Base-by-base conservation (phyloP, 2,797 vertebrate genomes). In the Enteromius afrohamiltoni region DNA sequence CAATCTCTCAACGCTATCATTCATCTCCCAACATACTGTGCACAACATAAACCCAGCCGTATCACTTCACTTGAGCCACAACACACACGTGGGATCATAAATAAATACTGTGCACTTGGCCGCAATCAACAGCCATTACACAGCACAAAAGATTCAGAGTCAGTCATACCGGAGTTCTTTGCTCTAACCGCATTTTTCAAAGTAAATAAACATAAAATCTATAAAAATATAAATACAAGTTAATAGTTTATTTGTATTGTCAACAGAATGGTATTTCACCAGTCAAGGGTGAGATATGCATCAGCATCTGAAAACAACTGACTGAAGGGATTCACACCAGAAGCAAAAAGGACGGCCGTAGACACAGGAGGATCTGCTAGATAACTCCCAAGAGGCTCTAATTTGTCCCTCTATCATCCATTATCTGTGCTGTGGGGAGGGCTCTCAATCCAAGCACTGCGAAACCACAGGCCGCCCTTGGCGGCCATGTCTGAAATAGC, bases 401-500 rank as follows among this genome's bases (percentile, higher is more conserved):
- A 86, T 86, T 88, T 87, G 80, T 79, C 70, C 55, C 64, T 69
- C 77, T 83, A 79, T 83, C 88, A 85, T 87, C 84, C 71, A 89
- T 86, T 85, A 88, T 88, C 86, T 87, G 55, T 69, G 82, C 77
- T 71, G 73, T 47, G 77, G 60, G 84, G 75, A 85, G 49, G 78
- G 40, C 67, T 86, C 83, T 85, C 83, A 80, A 83, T 69, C 86
- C 78, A 58, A 81, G 75, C 55, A 73, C 71, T 79, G 78, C 60
- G 79, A 85, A 87, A 81, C 85, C 85, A 85, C 83, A 79, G 67
- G 76, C 79, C 51, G 78, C 85, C 85, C 85, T 68, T 58, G 23
- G 83, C 80, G 68, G 81, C 77, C 19, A 77, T 60, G 70, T 88
- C 84, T 82, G 81, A 88, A 88, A 89, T 88, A 87, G 89, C 84